Conservation (phyloP, 2,797 vertebrate genomes). For the Falco cherrug region DNA sequence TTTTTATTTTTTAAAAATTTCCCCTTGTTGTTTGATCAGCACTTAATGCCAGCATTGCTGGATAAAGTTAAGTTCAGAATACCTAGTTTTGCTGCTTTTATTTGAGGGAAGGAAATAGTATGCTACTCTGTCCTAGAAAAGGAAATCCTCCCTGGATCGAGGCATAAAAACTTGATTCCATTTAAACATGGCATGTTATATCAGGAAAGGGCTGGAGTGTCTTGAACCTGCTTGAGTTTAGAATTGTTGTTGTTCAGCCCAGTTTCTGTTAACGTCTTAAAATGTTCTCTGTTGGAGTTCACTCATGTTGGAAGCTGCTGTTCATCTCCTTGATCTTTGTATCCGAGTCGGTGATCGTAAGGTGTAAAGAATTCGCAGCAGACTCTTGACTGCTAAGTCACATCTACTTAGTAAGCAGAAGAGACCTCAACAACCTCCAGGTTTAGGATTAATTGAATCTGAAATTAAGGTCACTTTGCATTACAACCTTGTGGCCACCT, state of each 20-base stretch:
- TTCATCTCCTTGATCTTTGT: not conserved
- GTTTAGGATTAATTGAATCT: not conserved
- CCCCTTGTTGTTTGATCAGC: not conserved
- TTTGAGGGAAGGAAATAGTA: slow-evolving; percentile 41
- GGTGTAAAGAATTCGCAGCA: not conserved
- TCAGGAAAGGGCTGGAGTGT: not conserved
- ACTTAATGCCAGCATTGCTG: not conserved
- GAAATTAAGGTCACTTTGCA: not conserved
- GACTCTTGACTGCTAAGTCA: not conserved
- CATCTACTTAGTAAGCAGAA: not conserved
- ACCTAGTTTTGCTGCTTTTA: slow-evolving; percentile 33
- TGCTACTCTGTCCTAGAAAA: slow-evolving; percentile 37
- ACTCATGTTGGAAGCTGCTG: not conserved
- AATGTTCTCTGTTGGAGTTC: not conserved
- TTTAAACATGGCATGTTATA: not conserved
- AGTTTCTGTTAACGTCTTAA: not conserved
- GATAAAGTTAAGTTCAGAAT: slow-evolving; percentile 22
- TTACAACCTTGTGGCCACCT: not conserved
- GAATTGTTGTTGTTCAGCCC: not conserved
- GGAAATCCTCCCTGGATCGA: slow-evolving; percentile 28
- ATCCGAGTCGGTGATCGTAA: fast-evolving
- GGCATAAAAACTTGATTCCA: slow-evolving; percentile 2
- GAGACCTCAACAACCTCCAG: not conserved
- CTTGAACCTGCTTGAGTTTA: slow-evolving; percentile 2
- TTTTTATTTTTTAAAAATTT: not conserved